Conservation (phyloP, 2,888 invertebrate species). For the Empis stercorea region DNA sequence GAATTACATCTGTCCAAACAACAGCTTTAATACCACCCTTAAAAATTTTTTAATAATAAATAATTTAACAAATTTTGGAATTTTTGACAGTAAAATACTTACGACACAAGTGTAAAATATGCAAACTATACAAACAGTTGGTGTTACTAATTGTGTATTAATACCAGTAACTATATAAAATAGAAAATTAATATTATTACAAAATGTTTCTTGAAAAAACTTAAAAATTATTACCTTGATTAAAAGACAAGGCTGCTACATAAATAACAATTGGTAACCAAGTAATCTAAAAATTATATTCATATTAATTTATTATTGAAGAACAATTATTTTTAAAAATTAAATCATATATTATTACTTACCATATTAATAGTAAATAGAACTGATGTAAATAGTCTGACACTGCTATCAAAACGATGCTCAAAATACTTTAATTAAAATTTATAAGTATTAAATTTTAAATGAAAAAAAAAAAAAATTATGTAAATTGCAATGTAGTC, state of each 20-base stretch:
- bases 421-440: slow-evolving; percentile 51
- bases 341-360: slow-evolving; percentile 26
- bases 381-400: slow-evolving; percentile 55
- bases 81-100: slow-evolving; percentile 35
- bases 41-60: too few species aligned
- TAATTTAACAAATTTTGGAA: too few species aligned
- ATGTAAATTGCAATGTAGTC: too few species aligned
- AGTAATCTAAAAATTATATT: slow-evolving; percentile 18
- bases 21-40: slow-evolving; percentile 70
- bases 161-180: slow-evolving; percentile 43
- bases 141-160: slow-evolving; percentile 66
- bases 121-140: slow-evolving; percentile 61
- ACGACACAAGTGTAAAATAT: slow-evolving; percentile 86
- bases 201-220: too few species aligned
- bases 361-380: slow-evolving; percentile 57
- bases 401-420: slow-evolving; percentile 52
- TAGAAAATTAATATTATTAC: too few species aligned
- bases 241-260: slow-evolving; percentile 62
- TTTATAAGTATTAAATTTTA: neutral
- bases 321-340: too few species aligned
- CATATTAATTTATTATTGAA: too few species aligned
- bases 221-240: slow-evolving; percentile 51
- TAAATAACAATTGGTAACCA: slow-evolving; percentile 42
- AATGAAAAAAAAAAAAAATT: too few species aligned
- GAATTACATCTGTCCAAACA: slow-evolving; percentile 73